These are phyloP conservation scores for Dipus sagitta DNA, from an alignment of 2,797 vertebrate genomes.

Conservation along the genomic window DNA sequence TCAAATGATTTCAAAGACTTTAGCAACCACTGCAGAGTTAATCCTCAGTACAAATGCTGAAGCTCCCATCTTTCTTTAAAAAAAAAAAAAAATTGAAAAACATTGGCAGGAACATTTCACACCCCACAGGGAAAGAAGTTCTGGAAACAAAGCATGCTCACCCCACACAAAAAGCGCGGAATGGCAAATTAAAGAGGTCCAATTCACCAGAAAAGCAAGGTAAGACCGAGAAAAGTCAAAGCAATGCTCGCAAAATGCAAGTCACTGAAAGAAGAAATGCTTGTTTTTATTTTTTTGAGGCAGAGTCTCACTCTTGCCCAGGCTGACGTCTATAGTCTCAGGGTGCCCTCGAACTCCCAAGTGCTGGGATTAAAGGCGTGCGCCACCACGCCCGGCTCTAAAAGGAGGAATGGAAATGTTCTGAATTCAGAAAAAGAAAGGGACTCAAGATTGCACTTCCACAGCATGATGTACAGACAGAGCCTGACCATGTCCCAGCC, in stretches of 20 bases:
- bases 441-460: conserved; percentile 5
- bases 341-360: no score
- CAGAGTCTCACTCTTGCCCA: no score
- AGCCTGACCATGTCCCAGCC: not conserved
- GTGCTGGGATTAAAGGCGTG: no score
- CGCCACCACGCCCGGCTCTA: not conserved
- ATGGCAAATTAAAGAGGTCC: conserved; percentile 59
- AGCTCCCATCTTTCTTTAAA: conserved; percentile 29
- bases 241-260: conserved; percentile 35
- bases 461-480: not conserved
- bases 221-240: conserved; percentile 42
- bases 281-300: not conserved
- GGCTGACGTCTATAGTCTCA: no score
- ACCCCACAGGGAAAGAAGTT: conserved; percentile 61
- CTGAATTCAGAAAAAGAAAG: conserved; percentile 5
- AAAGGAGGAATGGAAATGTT: not conserved
- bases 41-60: conserved; percentile 65
- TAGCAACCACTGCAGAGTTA: conserved; percentile 64
- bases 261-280: not conserved
- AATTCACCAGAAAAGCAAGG: conserved; percentile 67
- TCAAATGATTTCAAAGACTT: conserved; percentile 71
- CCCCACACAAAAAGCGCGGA: conserved; percentile 53
- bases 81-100: conserved; percentile 38
- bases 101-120: conserved; percentile 51
- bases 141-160: conserved; percentile 62